phyloP scores from a whole-genome alignment of 2,797 vertebrate genomes.

The Sebastes hubbsi region DNA sequence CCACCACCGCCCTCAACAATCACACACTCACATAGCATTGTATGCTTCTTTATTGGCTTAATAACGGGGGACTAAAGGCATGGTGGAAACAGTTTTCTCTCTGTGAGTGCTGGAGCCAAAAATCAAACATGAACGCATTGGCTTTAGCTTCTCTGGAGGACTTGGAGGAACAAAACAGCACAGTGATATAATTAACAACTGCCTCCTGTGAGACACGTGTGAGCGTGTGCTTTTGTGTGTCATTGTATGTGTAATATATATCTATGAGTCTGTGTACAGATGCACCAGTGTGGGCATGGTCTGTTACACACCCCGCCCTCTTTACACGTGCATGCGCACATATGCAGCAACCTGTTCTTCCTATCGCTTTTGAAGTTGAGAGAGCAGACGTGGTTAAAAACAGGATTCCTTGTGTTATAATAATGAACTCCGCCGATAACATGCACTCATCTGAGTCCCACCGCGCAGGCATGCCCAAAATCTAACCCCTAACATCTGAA shows the following conservation, averaged over 20 bases:
- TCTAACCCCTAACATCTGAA: slow-evolving; percentile 68
- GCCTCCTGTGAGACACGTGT: slow-evolving; percentile 45
- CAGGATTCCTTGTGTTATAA: slow-evolving; percentile 38
- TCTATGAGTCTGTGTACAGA: slow-evolving; percentile 2
- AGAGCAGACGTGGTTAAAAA: slow-evolving; percentile 19
- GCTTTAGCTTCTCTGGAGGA: slow-evolving; percentile 62
- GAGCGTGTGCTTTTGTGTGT: slow-evolving; percentile 2
- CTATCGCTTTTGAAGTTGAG: slow-evolving; percentile 37
- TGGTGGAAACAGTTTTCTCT: slow-evolving; percentile 57
- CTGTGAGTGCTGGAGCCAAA: slow-evolving; percentile 52
- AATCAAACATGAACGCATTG: slow-evolving; percentile 66
- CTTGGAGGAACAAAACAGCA: slow-evolving; percentile 45
- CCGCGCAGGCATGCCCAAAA: slow-evolving; percentile 45
- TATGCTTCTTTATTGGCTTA: slow-evolving; percentile 75
- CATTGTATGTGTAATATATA: slow-evolving; percentile 2
- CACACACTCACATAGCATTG: slow-evolving; percentile 32
- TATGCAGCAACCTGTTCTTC: background rate
- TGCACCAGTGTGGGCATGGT: background rate
- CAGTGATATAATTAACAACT: slow-evolving; percentile 69
- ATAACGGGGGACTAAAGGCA: slow-evolving; percentile 68
- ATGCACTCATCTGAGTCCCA: slow-evolving; percentile 36
- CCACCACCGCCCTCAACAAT: background rate
- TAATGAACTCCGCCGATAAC: slow-evolving; percentile 48
- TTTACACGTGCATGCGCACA: background rate
- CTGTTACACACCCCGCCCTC: background rate